Percentiles rank a stretch among this genome's conserved stretches.
Evolutionary conservation across 30 jellyfish, hydroid and myxozoan species (phyloP).

Genomic region (Aurelia aurita): DNA sequence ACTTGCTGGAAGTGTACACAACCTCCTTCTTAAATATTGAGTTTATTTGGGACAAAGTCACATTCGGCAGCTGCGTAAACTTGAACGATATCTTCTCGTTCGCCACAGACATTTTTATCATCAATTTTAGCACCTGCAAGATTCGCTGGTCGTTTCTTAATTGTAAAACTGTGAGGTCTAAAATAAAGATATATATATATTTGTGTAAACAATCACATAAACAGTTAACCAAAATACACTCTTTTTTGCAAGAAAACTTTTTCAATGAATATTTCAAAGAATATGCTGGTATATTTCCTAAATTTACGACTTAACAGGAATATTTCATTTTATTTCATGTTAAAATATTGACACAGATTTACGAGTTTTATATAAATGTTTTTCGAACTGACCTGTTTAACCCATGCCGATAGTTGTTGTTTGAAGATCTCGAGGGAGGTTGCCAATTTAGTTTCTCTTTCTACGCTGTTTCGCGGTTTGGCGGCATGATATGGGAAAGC

Average conservation of each 20-base stretch:
- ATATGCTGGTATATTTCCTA: too few species aligned
- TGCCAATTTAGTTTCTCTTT: too few species aligned
- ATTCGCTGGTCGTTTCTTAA: constrained; percentile 54
- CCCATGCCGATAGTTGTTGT: too few species aligned
- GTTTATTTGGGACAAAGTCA: constrained; percentile 85
- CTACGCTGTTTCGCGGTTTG: too few species aligned
- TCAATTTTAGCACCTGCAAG: constrained; percentile 53
- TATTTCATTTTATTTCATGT: too few species aligned
- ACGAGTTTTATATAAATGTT: too few species aligned
- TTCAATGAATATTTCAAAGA: too few species aligned
- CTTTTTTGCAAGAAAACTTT: background rate
- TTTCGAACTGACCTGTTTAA: too few species aligned
- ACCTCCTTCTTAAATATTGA: constrained; percentile 43
- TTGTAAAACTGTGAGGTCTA: constrained; percentile 74
- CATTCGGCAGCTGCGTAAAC: constrained; percentile 93
- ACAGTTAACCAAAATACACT: background rate
- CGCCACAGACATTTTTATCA: constrained; percentile 82
- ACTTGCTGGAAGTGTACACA: constrained; percentile 84
- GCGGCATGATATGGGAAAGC: too few species aligned
- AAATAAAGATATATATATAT: background rate
- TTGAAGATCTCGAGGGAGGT: too few species aligned
- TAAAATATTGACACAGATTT: too few species aligned
- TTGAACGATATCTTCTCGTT: constrained; percentile 87
- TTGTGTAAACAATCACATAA: background rate
- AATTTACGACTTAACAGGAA: too few species aligned